Evolutionary conservation across 2,888 invertebrate genomes (phyloP), one percentile per base, ranked within the genome.

Genomic region (Ennomos erosarius): DNA sequence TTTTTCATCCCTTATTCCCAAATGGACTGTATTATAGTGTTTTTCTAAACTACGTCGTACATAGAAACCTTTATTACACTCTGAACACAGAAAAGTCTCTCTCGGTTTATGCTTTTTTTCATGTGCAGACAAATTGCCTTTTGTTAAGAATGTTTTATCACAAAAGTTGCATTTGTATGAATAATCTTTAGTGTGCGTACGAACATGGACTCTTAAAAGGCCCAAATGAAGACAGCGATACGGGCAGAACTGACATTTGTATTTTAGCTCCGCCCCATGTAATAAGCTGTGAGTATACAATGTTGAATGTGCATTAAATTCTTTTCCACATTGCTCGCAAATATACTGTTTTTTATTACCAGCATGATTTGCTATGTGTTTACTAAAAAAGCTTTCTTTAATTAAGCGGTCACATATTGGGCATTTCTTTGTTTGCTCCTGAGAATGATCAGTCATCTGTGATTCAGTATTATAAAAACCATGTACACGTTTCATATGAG

Each of bases 281-380:
- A 70, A 77, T 35, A 82, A 56, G 35, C 54, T 55, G 47, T 82
- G 82, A 4, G 75, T 75, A 55, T 70, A 69, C 34, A 81, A 79
- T 34, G 75, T 65, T 35, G 74, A 75, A 12, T 47, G 53, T n/a
- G 70, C 65, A 53, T 64, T 70, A 34, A 77, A 76, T 35, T 69
- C 73, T 51, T 70, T 78, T 1, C 81, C 81, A 57, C 82, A 82
- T 62, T 74, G 66, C 33, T 82, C 81, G 64, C 82, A 82, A 10
- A 82, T 63, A 53, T 73, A 81, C 1, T 54, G 66, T 38, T 58
- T 70, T 13, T 34, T 51, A 10, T 62, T 48, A 8, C 57, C 62
- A 1, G 70, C 68, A 39, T 78, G 78, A 1, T 55, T 66, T 10
- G 65, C 64, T 10, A 76, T 54, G 50, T 78, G 78, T 0, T 48